Evolutionary conservation across 2,797 vertebrate species (phyloP).

Genomic region (Hydrocynus forskahlii): DNA sequence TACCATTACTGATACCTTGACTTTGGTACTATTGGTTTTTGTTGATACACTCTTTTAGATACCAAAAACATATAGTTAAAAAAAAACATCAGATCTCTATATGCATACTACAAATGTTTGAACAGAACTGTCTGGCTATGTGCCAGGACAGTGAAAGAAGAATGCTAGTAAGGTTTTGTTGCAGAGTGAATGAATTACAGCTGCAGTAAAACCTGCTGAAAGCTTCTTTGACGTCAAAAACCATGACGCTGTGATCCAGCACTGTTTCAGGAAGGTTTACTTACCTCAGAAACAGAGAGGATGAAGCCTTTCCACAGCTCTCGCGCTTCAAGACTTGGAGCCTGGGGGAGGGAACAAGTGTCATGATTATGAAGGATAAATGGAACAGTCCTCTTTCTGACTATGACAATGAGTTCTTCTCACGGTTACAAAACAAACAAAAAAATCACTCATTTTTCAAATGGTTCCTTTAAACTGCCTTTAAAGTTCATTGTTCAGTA

Average conservation of each 20-base stretch:
- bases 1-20: no score
- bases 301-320: constrained; percentile 89
- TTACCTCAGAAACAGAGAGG: constrained; percentile 78
- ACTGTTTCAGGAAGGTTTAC: constrained; percentile 33
- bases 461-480: no score
- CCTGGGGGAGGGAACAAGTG: constrained; percentile 63
- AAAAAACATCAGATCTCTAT: no score
- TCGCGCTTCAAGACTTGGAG: constrained; percentile 75
- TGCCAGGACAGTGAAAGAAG: not conserved
- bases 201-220: not conserved
- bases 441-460: no score
- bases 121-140: no score
- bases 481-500: not conserved
- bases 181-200: not conserved
- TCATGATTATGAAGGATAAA: not conserved
- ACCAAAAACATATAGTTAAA: no score
- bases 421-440: no score
- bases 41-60: no score
- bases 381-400: not conserved
- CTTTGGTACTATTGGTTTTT: no score
- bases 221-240: not conserved
- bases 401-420: no score
- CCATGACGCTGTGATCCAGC: not conserved
- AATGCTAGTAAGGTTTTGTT: not conserved
- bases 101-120: no score